phyloP scores from a whole-genome alignment of 2,888 invertebrate species.

The Leptarthrus brevirostris region DNA sequence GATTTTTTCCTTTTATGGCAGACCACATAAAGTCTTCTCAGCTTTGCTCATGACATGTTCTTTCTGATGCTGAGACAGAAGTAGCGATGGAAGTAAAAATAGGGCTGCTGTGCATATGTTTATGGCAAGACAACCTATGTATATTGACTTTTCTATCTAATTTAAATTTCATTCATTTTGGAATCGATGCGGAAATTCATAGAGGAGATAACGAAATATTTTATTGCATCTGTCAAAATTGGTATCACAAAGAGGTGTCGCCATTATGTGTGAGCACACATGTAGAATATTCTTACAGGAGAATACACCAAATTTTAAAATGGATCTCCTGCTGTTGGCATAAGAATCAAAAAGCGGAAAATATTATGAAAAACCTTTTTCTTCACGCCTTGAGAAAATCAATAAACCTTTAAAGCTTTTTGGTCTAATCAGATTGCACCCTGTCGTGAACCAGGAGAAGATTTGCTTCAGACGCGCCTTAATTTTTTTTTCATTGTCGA shows the following conservation, averaged over 20 bases:
- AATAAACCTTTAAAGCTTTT: slow-evolving; percentile 30
- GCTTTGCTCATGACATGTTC: slow-evolving; percentile 21
- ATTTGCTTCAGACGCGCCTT: too few species aligned
- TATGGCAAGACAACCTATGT: not conserved
- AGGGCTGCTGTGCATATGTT: not conserved
- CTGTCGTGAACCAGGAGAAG: slow-evolving; percentile 6
- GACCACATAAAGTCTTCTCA: slow-evolving; percentile 32
- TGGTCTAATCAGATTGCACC: slow-evolving; percentile 21
- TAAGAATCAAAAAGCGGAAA: not conserved
- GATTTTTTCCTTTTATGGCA: slow-evolving; percentile 23
- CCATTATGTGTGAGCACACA: not conserved
- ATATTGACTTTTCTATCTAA: slow-evolving; percentile 12
- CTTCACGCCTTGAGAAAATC: slow-evolving; percentile 12
- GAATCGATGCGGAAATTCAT: not conserved
- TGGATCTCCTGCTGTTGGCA: not conserved
- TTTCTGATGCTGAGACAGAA: not conserved
- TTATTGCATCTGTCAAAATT: not conserved
- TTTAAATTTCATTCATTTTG: slow-evolving; percentile 5
- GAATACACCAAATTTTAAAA: not conserved
- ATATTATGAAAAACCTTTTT: slow-evolving; percentile 19
- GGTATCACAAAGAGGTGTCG: not conserved
- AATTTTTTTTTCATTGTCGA: too few species aligned
- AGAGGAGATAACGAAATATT: not conserved
- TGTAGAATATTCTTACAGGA: not conserved
- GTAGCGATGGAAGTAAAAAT: not conserved